Evolutionary conservation across 1,140 invertebrate species (phyloP).

Genomic region (Episyrphus balteatus): DNA sequence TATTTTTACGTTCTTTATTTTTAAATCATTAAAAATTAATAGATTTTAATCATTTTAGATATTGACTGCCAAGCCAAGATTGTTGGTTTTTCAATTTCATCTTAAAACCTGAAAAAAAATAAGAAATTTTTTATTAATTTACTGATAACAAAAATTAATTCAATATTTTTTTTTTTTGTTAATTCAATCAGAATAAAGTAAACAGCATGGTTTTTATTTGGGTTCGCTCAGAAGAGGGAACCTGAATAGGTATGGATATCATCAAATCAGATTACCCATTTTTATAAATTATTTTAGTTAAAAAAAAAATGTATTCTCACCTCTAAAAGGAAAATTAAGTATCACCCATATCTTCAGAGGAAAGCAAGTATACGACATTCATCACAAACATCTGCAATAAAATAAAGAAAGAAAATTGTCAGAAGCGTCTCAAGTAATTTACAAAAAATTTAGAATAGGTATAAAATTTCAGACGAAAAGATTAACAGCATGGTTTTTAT

Average conservation of each 20-base stretch:
- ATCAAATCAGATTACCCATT: conserved; percentile 12
- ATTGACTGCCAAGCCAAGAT: no score
- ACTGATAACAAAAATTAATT: background rate
- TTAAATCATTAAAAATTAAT: no score
- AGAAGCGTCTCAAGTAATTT: background rate
- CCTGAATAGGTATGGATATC: conserved; percentile 21
- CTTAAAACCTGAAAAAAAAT: no score
- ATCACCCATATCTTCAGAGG: background rate
- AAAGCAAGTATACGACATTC: background rate
- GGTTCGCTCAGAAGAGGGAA: conserved; percentile 34
- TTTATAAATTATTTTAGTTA: no score
- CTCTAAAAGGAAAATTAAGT: background rate
- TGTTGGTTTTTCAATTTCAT: no score
- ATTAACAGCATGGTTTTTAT: conserved; percentile 30
- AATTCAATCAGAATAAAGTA: conserved; percentile 8
- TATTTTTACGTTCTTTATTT: no score
- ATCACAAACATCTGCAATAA: background rate
- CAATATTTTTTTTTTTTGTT: background rate
- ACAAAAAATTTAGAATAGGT: background rate
- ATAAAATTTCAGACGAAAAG: conserved; percentile 19
- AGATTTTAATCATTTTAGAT: no score
- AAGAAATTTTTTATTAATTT: no score
- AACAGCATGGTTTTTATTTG: conserved; percentile 31
- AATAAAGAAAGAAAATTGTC: background rate
- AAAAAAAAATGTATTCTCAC: background rate